Percentiles rank a stretch among this genome's conserved stretches.
Conservation (phyloP, 2,113 vertebrate genomes). For the Oreochromis niloticus region DNA sequence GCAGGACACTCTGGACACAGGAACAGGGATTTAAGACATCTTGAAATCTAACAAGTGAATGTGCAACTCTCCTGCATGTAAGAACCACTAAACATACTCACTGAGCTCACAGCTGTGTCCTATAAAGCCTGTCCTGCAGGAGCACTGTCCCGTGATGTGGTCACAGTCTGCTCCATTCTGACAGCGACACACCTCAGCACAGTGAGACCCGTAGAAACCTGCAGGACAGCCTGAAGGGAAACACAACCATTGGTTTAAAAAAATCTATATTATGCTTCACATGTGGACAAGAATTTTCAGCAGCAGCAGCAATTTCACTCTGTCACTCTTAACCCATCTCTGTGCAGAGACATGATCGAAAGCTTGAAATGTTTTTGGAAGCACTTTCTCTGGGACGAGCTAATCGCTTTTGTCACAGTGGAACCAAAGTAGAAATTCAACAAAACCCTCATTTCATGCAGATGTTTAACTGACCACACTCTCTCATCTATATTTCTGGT, state of each 20-base stretch:
- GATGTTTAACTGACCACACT: neutral
- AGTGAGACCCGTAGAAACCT: constrained; percentile 84
- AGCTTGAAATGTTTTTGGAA: neutral
- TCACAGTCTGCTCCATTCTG: constrained; percentile 93
- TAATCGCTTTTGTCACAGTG: neutral
- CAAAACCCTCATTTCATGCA: neutral
- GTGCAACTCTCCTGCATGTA: neutral
- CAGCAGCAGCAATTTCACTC: neutral
- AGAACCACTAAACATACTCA: constrained; percentile 61
- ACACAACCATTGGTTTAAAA: neutral
- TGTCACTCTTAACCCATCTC: neutral
- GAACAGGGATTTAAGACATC: neutral
- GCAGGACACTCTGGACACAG: constrained; percentile 81
- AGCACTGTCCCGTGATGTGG: constrained; percentile 82
- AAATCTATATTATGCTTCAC: neutral
- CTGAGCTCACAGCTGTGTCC: constrained; percentile 89
- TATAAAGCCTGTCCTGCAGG: constrained; percentile 87
- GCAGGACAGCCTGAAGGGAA: constrained; percentile 79
- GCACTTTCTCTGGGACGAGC: neutral
- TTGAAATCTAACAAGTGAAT: neutral
- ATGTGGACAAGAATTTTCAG: neutral
- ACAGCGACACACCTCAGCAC: constrained; percentile 86
- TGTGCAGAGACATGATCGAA: neutral
- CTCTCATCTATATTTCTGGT: accelerated
- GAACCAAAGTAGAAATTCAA: neutral